Percentiles rank a stretch among this genome's conserved stretches.
Conservation (phyloP, 2,113 vertebrate genomes). For the Lynx canadensis region DNA sequence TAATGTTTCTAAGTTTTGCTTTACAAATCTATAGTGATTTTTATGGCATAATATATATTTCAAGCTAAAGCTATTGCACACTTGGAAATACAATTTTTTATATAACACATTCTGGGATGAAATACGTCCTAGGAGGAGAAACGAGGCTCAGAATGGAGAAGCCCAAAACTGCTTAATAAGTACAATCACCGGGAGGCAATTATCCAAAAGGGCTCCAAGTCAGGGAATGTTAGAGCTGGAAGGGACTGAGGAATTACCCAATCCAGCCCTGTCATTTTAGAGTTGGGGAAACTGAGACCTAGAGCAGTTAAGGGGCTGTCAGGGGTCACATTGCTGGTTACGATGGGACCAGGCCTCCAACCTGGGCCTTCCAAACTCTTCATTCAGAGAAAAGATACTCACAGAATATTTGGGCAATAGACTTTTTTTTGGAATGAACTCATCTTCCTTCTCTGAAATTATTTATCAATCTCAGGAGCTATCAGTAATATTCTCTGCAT, state of each 20-base stretch:
- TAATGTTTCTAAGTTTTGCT: constrained; percentile 81
- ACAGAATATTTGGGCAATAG: not conserved
- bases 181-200: constrained; percentile 34
- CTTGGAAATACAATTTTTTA: constrained; percentile 66
- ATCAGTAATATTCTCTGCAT: not conserved
- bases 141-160: constrained; percentile 70
- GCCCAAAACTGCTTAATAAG: constrained; percentile 72
- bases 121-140: constrained; percentile 55
- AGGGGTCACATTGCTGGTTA: not conserved
- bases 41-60: constrained; percentile 78
- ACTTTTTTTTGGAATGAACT: not conserved
- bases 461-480: not conserved
- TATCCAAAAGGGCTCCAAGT: constrained; percentile 41
- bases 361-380: not conserved
- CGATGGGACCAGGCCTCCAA: not conserved
- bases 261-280: not conserved
- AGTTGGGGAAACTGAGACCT: not conserved
- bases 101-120: constrained; percentile 70
- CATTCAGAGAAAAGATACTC: not conserved
- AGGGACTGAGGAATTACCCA: not conserved
- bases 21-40: constrained; percentile 82
- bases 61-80: constrained; percentile 69
- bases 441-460: not conserved
- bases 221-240: not conserved
- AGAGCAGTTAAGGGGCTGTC: not conserved